Evolutionary conservation across 53 echinoderm and acorn worm species (phyloP).

Genomic region (Paracentrotus lividus): DNA sequence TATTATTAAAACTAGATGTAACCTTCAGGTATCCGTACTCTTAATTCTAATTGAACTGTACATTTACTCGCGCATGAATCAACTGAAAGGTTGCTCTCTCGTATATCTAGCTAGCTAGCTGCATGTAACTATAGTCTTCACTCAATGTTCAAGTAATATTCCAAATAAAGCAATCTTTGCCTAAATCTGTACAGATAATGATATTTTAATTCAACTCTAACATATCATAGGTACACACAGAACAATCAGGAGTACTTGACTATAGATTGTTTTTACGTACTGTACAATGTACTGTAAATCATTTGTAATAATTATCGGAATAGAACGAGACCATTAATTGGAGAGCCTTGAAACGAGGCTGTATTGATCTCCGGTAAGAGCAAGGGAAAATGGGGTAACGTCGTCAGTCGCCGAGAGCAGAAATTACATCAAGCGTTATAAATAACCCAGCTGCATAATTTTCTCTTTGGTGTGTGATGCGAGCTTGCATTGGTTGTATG

Average conservation of each 20-base stretch:
- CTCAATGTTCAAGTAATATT: neutral
- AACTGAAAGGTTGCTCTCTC: neutral
- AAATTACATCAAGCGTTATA: slow-evolving; percentile 49
- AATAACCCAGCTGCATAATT: slow-evolving; percentile 56
- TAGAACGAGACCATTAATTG: neutral
- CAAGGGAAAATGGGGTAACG: neutral
- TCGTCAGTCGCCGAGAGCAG: slow-evolving; percentile 58
- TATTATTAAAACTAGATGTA: neutral
- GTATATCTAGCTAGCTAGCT: neutral
- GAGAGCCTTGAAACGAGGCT: neutral
- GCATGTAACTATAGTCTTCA: neutral
- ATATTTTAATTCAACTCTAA: neutral
- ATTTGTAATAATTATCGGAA: neutral
- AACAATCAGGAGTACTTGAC: neutral
- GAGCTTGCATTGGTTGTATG: neutral
- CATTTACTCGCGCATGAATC: neutral
- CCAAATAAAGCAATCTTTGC: neutral
- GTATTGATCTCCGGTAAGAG: neutral
- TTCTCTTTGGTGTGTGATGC: neutral
- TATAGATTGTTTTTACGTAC: neutral
- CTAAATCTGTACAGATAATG: neutral
- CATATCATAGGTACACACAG: neutral
- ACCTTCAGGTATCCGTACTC: neutral
- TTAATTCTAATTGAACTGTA: neutral
- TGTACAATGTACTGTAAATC: neutral